Percentiles rank a stretch among this genome's conserved stretches.
Evolutionary conservation across 2,797 vertebrate genomes (phyloP).

Genomic region (Rhinogobio ventralis): DNA sequence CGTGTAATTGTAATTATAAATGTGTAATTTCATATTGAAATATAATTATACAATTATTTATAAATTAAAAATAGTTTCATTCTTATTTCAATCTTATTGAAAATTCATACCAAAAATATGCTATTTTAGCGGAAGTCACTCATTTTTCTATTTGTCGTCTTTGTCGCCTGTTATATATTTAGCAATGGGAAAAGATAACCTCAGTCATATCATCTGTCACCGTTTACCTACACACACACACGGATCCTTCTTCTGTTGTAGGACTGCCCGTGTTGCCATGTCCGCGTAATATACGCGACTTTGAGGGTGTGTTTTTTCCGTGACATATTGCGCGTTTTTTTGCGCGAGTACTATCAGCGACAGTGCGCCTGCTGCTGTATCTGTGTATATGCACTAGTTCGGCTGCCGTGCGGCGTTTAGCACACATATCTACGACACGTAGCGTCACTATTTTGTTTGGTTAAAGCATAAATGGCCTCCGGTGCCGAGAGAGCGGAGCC

Average conservation of each 20-base stretch:
- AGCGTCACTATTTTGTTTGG: background rate
- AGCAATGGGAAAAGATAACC: background rate
- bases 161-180: conserved; percentile 5
- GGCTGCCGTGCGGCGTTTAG: conserved; percentile 9
- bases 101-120: background rate
- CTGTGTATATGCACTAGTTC: background rate
- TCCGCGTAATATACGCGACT: background rate
- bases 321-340: background rate
- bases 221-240: background rate
- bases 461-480: conserved; percentile 62
- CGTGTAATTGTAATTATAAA: background rate
- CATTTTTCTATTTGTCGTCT: background rate
- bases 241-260: background rate
- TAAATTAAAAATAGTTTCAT: too few relatives aligned
- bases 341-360: background rate
- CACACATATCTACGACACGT: background rate
- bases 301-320: background rate
- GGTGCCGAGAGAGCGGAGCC: conserved; percentile 72
- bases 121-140: background rate
- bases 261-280: conserved; percentile 19
- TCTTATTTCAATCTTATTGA: background rate
- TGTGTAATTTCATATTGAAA: background rate
- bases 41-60: background rate
- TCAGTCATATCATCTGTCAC: background rate
- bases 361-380: background rate